Conservation (phyloP, 2,113 vertebrate species). For the Lagopus leucura region DNA sequence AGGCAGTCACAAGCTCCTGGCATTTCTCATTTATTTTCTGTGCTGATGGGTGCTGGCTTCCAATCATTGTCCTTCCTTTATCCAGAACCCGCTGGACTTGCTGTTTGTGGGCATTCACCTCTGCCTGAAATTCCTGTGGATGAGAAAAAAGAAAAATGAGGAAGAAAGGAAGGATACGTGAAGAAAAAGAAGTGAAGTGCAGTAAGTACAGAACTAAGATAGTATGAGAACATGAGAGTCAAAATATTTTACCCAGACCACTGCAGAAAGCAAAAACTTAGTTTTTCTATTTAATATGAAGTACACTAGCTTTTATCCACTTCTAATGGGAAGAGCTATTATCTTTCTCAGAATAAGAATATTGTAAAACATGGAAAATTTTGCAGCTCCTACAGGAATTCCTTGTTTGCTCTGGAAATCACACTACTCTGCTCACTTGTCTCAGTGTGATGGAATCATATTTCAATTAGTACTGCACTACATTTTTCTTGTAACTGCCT, state of each 20-base stretch:
- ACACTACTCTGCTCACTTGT: neutral
- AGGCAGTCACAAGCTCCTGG: constrained; percentile 75
- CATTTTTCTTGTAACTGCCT: neutral
- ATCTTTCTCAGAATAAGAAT: neutral
- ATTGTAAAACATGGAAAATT: neutral
- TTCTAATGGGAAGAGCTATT: neutral
- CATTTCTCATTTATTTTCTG: constrained; percentile 78
- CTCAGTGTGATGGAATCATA: neutral
- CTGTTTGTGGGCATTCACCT: constrained; percentile 82
- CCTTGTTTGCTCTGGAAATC: neutral
- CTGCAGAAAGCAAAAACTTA: neutral
- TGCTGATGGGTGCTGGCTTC: constrained; percentile 70
- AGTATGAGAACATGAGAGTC: neutral
- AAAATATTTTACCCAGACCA: neutral
- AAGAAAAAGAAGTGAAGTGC: neutral
- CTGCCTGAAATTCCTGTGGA: constrained; percentile 82
- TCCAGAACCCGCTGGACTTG: constrained; percentile 80
- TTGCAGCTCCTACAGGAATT: neutral
- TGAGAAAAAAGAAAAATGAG: neutral
- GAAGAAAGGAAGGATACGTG: neutral
- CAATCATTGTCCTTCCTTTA: constrained; percentile 77
- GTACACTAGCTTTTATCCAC: neutral
- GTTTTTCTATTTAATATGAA: neutral
- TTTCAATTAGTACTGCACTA: neutral
- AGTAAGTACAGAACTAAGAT: neutral